Percentiles rank a stretch among this genome's conserved stretches.
These are phyloP conservation scores for Lanius ludovicianus DNA, from an alignment of 2,113 vertebrate genomes.

Conservation along the genomic window DNA sequence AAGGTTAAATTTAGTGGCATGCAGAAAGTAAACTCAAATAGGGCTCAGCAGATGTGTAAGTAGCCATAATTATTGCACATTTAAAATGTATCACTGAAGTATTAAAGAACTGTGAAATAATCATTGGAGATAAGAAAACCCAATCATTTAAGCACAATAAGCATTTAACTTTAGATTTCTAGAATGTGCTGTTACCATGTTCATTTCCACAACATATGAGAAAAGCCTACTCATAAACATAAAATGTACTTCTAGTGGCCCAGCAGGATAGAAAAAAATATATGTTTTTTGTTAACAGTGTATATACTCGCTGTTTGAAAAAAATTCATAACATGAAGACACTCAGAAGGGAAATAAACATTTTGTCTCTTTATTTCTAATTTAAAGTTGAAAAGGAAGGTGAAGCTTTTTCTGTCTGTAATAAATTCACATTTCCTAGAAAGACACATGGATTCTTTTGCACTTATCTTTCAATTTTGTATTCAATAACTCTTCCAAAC, in stretches of 20 bases:
- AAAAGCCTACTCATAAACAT: background rate
- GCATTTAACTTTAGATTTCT: background rate
- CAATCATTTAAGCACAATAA: background rate
- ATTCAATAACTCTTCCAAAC: background rate
- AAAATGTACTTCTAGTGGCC: background rate
- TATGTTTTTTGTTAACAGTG: background rate
- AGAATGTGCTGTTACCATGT: background rate
- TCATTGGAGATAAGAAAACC: background rate
- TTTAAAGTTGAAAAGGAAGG: constrained; percentile 28
- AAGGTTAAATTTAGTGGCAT: background rate
- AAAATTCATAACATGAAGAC: background rate
- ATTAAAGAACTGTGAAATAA: background rate
- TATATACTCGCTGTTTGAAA: constrained; percentile 4
- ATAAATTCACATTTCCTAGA: background rate
- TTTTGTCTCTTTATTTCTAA: constrained; percentile 40
- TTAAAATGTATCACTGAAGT: background rate
- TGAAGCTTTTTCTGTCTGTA: background rate
- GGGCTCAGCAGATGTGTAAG: background rate
- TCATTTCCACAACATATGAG: background rate
- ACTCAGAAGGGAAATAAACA: constrained; percentile 19
- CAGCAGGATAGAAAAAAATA: background rate
- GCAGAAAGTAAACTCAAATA: background rate
- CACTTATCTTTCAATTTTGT: constrained; percentile 13
- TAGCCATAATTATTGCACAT: background rate
- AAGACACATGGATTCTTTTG: background rate